Evolutionary conservation across 2,888 invertebrate genomes (phyloP), one percentile per base, ranked within the genome.

Genomic region (Osedax frankpressi): DNA sequence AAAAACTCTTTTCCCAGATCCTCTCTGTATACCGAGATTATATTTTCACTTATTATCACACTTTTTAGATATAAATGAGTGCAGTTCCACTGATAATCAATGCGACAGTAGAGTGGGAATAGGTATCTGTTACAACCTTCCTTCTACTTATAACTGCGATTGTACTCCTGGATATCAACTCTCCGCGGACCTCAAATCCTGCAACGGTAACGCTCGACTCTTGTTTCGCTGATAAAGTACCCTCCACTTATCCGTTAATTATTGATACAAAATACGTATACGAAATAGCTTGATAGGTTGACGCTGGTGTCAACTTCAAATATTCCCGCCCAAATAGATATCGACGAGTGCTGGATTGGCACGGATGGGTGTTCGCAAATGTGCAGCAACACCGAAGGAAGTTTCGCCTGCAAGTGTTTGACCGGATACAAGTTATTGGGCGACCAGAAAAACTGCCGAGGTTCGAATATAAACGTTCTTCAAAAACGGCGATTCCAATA

Each of bases 21-120:
- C n/a, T n/a, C n/a, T n/a, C n/a, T n/a, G n/a, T n/a, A n/a, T n/a
- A n/a, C n/a, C n/a, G n/a, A n/a, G n/a, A n/a, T n/a, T n/a, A n/a
- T n/a, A n/a, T n/a, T n/a, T n/a, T n/a, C n/a, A n/a, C n/a, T n/a
- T n/a, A n/a, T n/a, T n/a, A n/a, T n/a, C n/a, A n/a, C n/a, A n/a
- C n/a, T n/a, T n/a, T n/a, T n/a, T 24, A 72, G 71, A 71, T 30
- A 59, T 71, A 11, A 30, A 71, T 26, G 71, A 71, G 25, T 71
- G 71, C 30, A 26, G 24, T 65, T 26, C 25, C 24, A 6, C 44
- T 3, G 26, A n/a, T 6, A 71, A 71, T 59, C 24, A 29, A 11
- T 71, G 71, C 25, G 71, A 71, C 59, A 28, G 25, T 28, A 14
- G 69, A 25, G 14, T 30, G 26, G 59, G 44, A 25, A 26, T 71